These are phyloP conservation scores for Neodiprion fabricii DNA, from an alignment of 1,140 invertebrate genomes.

Conservation along the genomic window DNA sequence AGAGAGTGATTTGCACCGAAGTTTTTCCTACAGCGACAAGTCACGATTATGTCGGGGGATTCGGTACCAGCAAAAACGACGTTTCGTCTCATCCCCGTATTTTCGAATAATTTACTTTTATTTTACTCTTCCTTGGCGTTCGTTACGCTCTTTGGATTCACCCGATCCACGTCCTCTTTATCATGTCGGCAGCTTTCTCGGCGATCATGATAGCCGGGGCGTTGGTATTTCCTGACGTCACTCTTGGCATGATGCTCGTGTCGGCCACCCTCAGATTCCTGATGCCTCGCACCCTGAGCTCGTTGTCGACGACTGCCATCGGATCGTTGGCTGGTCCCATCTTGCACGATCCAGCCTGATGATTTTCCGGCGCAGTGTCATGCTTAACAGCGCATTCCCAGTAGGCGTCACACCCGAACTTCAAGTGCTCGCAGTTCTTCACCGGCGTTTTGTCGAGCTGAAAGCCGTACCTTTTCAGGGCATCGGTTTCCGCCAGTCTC, in stretches of 20 bases:
- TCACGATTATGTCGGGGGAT: no score
- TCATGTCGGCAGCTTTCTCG: constrained; percentile 80
- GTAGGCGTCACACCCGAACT: constrained; percentile 78
- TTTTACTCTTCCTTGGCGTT: no score
- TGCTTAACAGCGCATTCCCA: constrained; percentile 81
- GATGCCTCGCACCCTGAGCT: constrained; percentile 74
- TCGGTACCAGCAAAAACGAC: no score
- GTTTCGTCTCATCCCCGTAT: no score
- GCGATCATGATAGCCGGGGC: constrained; percentile 85
- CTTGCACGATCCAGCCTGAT: constrained; percentile 83
- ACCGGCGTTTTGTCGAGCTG: constrained; percentile 73
- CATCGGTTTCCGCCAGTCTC: constrained; percentile 68
- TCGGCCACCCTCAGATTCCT: constrained; percentile 76
- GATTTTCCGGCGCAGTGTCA: constrained; percentile 82
- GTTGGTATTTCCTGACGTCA: constrained; percentile 81
- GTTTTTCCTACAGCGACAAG: no score
- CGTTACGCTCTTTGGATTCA: background rate
- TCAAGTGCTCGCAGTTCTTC: constrained; percentile 73
- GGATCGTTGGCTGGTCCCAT: constrained; percentile 77
- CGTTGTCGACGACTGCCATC: constrained; percentile 73
- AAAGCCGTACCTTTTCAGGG: constrained; percentile 76
- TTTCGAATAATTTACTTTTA: no score
- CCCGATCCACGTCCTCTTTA: constrained; percentile 72
- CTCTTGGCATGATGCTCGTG: constrained; percentile 79
- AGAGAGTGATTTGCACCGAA: no score